Base-by-base conservation (phyloP, 2,888 invertebrate species). In the Helicoverpa assulta region DNA sequence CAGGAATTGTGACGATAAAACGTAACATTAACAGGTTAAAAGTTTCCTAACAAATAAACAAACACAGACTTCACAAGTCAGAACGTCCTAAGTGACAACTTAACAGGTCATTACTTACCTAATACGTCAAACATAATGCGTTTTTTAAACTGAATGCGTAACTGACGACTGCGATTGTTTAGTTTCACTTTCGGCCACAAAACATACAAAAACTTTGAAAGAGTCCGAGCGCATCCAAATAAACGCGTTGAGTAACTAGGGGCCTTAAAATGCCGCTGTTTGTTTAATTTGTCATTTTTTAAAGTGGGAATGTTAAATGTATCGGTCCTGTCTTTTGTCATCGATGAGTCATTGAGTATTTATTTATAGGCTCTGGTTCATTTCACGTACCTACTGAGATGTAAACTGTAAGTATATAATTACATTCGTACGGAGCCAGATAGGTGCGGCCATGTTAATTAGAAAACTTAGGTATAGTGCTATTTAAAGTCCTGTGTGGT, bases 171-270 rank as follows among this genome's bases (percentile, higher is more conserved):
- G 65, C 75, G 76, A 80, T 77, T 80, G 80, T 83, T 84, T 82
- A 83, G 82, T 90, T 90, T 90, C 90, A 87, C 89, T 89, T 86
- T 88, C 85, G 79, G 73, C 73, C 70, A 78, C 77, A 83, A 86
- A 83, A 79, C 67, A 70, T 62, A 85, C 81, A 82, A 80, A 84
- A 82, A 76, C 76, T 72, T 14, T 67, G 53, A 67, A 73, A 67
- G 73, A 73, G 66, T 67, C 76, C 56, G 53, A 81, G 81, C 78
- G 81, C 82, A 83, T 86, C 80, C 71, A 73, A 81, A 74, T 57
- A 64, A 50, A 59, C 37, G 21, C 67, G 72, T 72, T 77, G 75
- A 78, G 83, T 85, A 85, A 80, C 65, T 70, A 73, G 57, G 54
- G 73, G 40, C 14, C 57, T 59, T 82, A 83, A 84, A 80, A 83